A percentile compares a stretch with the other conserved stretches of the same genome.
Evolutionary conservation across 2,797 vertebrate species (phyloP).

Genomic region (Etheostoma perlongum): DNA sequence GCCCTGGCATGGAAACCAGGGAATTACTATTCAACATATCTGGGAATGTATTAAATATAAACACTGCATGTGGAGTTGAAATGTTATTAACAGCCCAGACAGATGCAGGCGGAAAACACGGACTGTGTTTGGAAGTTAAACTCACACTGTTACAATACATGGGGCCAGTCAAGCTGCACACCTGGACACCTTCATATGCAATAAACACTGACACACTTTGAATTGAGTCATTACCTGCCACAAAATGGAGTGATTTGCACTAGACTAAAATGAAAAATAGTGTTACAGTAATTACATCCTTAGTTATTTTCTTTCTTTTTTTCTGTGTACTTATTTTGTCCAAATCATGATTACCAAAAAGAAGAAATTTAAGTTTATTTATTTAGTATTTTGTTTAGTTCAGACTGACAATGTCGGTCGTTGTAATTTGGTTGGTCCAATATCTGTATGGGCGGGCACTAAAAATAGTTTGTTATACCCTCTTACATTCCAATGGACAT

Average conservation of each 20-base stretch:
- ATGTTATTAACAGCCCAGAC: slow-evolving; percentile 6
- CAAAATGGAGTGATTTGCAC: neutral
- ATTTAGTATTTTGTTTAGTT: neutral
- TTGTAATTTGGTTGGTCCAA: neutral
- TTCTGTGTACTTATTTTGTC: neutral
- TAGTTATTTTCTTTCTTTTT: neutral
- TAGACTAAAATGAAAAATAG: neutral
- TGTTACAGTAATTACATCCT: neutral
- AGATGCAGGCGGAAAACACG: neutral
- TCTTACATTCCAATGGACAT: neutral
- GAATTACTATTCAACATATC: slow-evolving; percentile 39
- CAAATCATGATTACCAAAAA: neutral
- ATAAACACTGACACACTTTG: neutral
- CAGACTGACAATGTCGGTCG: neutral
- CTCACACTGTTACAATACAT: neutral
- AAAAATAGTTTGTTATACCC: neutral
- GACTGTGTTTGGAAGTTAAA: neutral
- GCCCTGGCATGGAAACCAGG: slow-evolving; percentile 30
- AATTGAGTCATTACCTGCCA: neutral
- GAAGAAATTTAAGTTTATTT: neutral
- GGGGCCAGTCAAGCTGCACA: slow-evolving; percentile 3
- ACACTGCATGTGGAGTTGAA: neutral
- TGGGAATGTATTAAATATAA: slow-evolving; percentile 2
- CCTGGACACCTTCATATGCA: slow-evolving; percentile 19
- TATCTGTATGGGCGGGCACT: neutral